Evolutionary conservation across 2,113 vertebrate genomes (phyloP), one percentile per base, ranked within the genome.

Genomic region (Ascaphus truei): DNA sequence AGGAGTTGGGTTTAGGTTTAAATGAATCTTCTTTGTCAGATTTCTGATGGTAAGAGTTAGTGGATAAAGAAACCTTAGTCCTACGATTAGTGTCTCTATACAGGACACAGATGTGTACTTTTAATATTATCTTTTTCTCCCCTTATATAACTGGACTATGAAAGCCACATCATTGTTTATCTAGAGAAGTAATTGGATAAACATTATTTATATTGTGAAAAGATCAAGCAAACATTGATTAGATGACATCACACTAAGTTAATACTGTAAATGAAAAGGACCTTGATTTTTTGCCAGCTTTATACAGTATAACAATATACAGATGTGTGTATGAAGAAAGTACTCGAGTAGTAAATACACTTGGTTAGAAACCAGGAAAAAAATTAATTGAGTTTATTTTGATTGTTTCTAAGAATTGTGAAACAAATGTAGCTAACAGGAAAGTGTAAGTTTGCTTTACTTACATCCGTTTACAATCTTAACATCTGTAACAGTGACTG

Each of bases 91-190:
- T n/a, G n/a, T n/a, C n/a, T n/a, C n/a, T n/a, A n/a, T n/a, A 22
- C 30, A 39, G 33, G 48, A 53, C 51, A 67, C 39, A 41, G 50
- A 30, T 47, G 18, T 33, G 12, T 57, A 47, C 25, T 57, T 68
- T 57, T 52, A 25, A 68, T n/a, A 47, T 43, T 34, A 56, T 57
- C 5, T 31, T 43, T 69, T 59, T 22, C 43, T 69, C 39, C 29
- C n/a, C 30, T n/a, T 69, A 37, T 50, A 31, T 60, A 50, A 51
- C 7, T 50, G 55, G 55, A 9, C 41, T 20, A 25, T 59, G 33
- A 59, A 60, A 51, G 31, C 55, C 55, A 59, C 55, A 51, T 60
- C 23, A 69, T 60, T 69, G 55, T 69, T 69, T 69, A 60, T 37
- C 39, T 36, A 25, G 29, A 48, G 30, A n/a, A n/a, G 30, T 60